These are phyloP conservation scores for Corydoras maculifer DNA, from an alignment of 2,113 vertebrate species.

Conservation along the genomic window DNA sequence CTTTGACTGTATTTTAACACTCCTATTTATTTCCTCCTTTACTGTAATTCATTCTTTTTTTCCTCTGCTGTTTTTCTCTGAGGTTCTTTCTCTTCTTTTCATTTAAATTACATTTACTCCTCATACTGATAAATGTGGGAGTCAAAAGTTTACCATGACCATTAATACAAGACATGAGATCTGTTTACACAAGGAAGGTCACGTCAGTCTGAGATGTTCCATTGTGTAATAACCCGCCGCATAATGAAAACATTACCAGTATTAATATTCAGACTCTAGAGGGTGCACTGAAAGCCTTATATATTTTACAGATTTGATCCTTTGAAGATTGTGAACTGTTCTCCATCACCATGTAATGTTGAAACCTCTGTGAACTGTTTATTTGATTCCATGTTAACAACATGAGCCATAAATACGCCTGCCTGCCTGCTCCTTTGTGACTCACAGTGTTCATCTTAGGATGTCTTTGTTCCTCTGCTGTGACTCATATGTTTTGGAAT, in stretches of 20 bases:
- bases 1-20: not conserved
- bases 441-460: conserved; percentile 7
- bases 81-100: not conserved
- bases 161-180: not conserved
- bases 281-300: not conserved
- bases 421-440: conserved; percentile 1
- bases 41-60: not conserved
- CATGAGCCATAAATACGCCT: conserved; percentile 2
- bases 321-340: not conserved
- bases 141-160: conserved; percentile 10
- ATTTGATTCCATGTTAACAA: not conserved
- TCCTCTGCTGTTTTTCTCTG: not conserved
- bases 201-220: conserved; percentile 5
- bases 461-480: not conserved
- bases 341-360: not conserved
- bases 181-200: conserved; percentile 14
- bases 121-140: conserved; percentile 3
- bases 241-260: not conserved
- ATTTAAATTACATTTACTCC: conserved; percentile 5
- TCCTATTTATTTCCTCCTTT: not conserved
- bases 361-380: conserved; percentile 4
- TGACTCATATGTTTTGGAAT: conserved; percentile 6
- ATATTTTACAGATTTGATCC: not conserved
- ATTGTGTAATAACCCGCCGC: not conserved
- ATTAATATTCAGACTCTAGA: conserved; percentile 2